phyloP scores from a whole-genome alignment of 2,888 invertebrate genomes.

The Schrankia costaestrigalis region DNA sequence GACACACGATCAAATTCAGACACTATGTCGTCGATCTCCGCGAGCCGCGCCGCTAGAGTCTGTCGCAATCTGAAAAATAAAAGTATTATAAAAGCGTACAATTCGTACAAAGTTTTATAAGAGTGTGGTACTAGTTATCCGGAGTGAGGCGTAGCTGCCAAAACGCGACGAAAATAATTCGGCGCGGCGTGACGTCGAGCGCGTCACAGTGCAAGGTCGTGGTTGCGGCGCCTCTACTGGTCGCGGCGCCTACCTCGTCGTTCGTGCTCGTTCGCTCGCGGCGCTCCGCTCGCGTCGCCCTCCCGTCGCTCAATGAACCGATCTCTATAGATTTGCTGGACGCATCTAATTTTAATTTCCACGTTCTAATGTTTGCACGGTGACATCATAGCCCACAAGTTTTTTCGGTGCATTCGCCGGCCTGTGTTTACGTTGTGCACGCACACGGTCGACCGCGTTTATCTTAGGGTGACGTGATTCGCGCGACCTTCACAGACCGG shows the following conservation, averaged over 20 bases:
- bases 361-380: slow-evolving; percentile 70
- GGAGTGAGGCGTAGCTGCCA: slow-evolving; percentile 64
- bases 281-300: slow-evolving; percentile 75
- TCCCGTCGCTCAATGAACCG: slow-evolving; percentile 78
- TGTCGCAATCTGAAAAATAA: slow-evolving; percentile 87
- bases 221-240: slow-evolving; percentile 41
- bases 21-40: slow-evolving; percentile 87
- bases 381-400: slow-evolving; percentile 73
- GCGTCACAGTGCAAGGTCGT: slow-evolving; percentile 73
- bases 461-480: slow-evolving; percentile 54
- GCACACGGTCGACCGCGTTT: slow-evolving; percentile 51
- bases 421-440: slow-evolving; percentile 71
- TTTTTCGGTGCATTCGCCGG: slow-evolving; percentile 68
- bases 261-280: slow-evolving; percentile 71
- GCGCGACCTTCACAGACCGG: slow-evolving; percentile 46
- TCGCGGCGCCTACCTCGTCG: slow-evolving; percentile 59
- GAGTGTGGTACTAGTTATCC: slow-evolving; percentile 47
- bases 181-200: slow-evolving; percentile 67
- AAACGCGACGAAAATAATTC: slow-evolving; percentile 75
- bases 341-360: slow-evolving; percentile 73
- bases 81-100: slow-evolving; percentile 45
- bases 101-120: slow-evolving; percentile 41
- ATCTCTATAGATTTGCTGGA: slow-evolving; percentile 60
- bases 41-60: slow-evolving; percentile 87
- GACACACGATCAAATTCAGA: slow-evolving; percentile 88